Evolutionary conservation across 2,888 invertebrate genomes (phyloP).

Genomic region (Chymomyza procnemis): DNA sequence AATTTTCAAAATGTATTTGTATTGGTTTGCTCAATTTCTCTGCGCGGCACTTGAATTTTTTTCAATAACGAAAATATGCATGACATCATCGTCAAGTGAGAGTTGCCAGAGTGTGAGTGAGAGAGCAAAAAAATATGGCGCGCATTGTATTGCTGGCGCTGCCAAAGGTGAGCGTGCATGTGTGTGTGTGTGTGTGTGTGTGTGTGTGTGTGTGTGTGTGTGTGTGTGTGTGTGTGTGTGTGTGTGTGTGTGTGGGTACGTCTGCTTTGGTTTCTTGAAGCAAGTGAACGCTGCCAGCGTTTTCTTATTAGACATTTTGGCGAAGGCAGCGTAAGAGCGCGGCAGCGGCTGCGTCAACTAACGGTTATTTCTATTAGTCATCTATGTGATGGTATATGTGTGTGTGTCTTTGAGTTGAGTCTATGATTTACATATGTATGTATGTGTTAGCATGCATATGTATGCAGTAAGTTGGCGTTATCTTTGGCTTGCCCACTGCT

Average conservation of each 20-base stretch:
- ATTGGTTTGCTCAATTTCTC: slow-evolving; percentile 41
- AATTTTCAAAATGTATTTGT: background rate
- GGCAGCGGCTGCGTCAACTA: slow-evolving; percentile 21
- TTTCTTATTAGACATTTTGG: background rate
- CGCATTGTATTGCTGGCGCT: slow-evolving; percentile 22
- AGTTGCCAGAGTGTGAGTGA: slow-evolving; percentile 10
- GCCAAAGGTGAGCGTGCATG: slow-evolving; percentile 13
- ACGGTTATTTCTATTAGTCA: slow-evolving; percentile 46
- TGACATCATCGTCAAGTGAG: slow-evolving; percentile 54
- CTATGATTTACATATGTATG: background rate
- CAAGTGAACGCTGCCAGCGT: background rate
- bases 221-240: slow-evolving; percentile 8
- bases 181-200: slow-evolving; percentile 3
- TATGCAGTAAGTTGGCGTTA: background rate
- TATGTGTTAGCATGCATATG: background rate
- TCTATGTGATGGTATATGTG: background rate
- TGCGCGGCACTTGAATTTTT: slow-evolving; percentile 33
- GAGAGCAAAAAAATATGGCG: slow-evolving; percentile 6
- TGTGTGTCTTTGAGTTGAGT: too few relatives aligned
- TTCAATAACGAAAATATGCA: slow-evolving; percentile 67
- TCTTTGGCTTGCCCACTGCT: background rate
- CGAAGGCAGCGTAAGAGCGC: background rate
- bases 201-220: background rate
- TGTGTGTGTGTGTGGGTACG: background rate
- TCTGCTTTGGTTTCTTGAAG: background rate